Evolutionary conservation across 2,888 invertebrate species (phyloP).

Genomic region (Conops quadrifasciatus): DNA sequence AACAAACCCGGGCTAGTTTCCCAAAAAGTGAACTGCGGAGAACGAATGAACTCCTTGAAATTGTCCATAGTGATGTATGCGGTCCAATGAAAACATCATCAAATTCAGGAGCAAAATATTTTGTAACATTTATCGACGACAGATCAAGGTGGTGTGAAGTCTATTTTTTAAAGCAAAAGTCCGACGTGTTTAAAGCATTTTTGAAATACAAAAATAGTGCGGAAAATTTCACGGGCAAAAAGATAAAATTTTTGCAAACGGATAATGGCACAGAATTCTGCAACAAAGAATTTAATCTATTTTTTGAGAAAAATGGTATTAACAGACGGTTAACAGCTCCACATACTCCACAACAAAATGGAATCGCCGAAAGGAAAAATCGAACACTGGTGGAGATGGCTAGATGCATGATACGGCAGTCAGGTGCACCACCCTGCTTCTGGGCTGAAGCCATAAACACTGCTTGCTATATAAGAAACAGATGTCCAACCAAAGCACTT

Average conservation of each 20-base stretch:
- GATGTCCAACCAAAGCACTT: background rate
- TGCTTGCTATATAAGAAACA: background rate
- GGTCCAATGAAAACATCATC: background rate
- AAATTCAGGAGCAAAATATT: background rate
- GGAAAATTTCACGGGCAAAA: conserved; percentile 8
- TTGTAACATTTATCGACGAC: background rate
- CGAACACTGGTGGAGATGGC: conserved; percentile 41
- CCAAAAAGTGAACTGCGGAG: background rate
- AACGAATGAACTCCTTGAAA: too few species aligned
- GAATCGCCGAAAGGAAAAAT: conserved; percentile 36
- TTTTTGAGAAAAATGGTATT: conserved; percentile 7
- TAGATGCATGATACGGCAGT: conserved; percentile 32
- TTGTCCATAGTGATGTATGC: background rate
- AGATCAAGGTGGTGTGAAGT: background rate
- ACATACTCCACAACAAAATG: conserved; percentile 39
- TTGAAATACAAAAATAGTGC: conserved; percentile 2
- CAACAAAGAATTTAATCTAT: conserved; percentile 15
- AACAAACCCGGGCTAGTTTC: background rate
- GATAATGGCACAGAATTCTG: conserved; percentile 31
- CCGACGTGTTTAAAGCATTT: conserved; percentile 29
- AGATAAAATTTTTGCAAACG: conserved; percentile 12
- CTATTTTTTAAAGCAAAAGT: background rate
- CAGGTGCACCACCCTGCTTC: background rate
- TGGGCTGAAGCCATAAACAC: conserved; percentile 5
- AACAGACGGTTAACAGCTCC: conserved; percentile 10